Conservation (phyloP, 2,113 vertebrate species). For the Spheniscus mendiculus region DNA sequence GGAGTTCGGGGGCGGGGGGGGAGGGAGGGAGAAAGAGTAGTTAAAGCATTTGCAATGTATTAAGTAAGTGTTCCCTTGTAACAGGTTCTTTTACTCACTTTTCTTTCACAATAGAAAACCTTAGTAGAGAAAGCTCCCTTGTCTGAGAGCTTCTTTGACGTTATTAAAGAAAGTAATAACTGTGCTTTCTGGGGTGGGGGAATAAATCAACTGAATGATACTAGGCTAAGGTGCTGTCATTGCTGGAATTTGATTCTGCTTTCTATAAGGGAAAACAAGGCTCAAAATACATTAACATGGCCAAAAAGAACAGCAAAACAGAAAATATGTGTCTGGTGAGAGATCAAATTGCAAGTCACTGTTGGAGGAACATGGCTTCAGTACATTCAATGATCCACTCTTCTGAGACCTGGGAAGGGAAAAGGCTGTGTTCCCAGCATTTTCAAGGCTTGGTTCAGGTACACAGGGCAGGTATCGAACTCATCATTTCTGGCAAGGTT, state of each 20-base stretch:
- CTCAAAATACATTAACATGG: constrained; percentile 6
- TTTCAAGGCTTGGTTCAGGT: background rate
- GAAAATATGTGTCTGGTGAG: constrained; percentile 33
- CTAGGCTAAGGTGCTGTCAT: background rate
- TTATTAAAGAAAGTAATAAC: constrained; percentile 34
- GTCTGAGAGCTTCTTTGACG: background rate
- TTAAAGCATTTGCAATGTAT: background rate
- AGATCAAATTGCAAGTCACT: background rate
- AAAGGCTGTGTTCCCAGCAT: background rate
- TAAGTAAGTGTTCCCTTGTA: background rate
- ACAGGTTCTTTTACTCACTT: background rate
- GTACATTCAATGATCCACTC: background rate
- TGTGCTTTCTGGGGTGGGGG: background rate
- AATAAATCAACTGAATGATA: constrained; percentile 47
- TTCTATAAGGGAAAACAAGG: constrained; percentile 25
- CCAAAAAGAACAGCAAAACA: constrained; percentile 3
- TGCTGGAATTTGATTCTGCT: constrained; percentile 21
- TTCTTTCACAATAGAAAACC: background rate
- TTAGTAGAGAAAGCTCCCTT: background rate
- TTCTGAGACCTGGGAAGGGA: background rate
- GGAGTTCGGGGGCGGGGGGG: background rate
- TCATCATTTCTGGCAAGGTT: background rate
- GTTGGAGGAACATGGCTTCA: background rate
- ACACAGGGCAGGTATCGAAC: background rate
- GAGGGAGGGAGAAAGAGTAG: background rate